Evolutionary conservation across 2,888 invertebrate genomes (phyloP).

Genomic region (Rhagium mordax): DNA sequence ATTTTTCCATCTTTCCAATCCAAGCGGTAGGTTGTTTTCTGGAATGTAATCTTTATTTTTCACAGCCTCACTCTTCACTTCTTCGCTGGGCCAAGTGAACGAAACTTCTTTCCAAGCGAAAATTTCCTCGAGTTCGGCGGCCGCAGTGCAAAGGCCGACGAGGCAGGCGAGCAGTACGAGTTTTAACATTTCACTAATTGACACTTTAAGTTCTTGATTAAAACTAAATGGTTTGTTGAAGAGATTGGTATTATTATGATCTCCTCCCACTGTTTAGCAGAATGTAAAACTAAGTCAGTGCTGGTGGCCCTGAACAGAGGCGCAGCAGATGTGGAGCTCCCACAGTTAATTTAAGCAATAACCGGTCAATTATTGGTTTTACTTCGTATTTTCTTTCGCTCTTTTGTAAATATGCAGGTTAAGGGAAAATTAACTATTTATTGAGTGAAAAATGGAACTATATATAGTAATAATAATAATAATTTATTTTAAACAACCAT

Average conservation of each 20-base stretch:
- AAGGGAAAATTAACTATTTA: too few species aligned
- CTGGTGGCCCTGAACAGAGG: conserved; percentile 13
- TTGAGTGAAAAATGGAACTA: too few species aligned
- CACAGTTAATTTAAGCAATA: not conserved
- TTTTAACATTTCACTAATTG: conserved; percentile 37
- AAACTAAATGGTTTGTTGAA: conserved; percentile 15
- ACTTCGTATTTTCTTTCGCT: not conserved
- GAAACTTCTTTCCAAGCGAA: conserved; percentile 82
- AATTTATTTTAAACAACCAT: too few species aligned
- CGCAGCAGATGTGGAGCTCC: not conserved
- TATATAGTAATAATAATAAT: too few species aligned
- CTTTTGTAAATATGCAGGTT: too few species aligned
- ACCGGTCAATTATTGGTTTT: not conserved
- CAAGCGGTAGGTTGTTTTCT: conserved; percentile 80
- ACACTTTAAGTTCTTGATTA: conserved; percentile 10
- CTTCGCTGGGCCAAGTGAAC: conserved; percentile 78
- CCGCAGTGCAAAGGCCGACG: conserved; percentile 66
- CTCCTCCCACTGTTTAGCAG: conserved; percentile 39
- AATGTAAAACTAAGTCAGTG: conserved; percentile 1
- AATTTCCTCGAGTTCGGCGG: conserved; percentile 72
- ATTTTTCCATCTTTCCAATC: conserved; percentile 80
- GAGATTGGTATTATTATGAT: conserved; percentile 45
- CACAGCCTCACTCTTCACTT: conserved; percentile 76
- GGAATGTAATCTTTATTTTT: conserved; percentile 75
- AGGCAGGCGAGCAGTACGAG: conserved; percentile 33